Percentiles rank a stretch among this genome's conserved stretches.
Evolutionary conservation across 2,113 vertebrate species (phyloP).

Genomic region (Anolis sagrei): DNA sequence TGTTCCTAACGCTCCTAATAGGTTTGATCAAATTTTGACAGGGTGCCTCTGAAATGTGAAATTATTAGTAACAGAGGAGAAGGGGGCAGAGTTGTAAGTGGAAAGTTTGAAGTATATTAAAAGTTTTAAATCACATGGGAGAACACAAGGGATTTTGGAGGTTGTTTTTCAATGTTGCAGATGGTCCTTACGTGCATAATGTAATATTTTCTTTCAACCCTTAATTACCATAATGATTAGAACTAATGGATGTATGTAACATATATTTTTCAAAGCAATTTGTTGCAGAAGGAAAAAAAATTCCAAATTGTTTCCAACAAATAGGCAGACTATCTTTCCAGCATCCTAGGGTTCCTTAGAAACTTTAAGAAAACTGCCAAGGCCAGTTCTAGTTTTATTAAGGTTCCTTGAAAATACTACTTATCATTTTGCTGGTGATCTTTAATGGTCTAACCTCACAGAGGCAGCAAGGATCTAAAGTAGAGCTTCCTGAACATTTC

Average conservation of each 20-base stretch:
- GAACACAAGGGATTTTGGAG: not conserved
- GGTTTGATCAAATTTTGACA: slow-evolving; percentile 9
- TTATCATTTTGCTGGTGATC: not conserved
- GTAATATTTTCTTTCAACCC: not conserved
- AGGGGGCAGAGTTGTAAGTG: not conserved
- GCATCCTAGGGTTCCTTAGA: not conserved
- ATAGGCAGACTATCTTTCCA: not conserved
- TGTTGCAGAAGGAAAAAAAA: not conserved
- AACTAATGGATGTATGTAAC: not conserved
- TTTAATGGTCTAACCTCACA: not conserved
- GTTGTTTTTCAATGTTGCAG: not conserved
- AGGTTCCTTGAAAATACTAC: not conserved
- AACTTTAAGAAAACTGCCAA: not conserved
- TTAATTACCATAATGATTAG: not conserved
- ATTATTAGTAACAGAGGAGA: slow-evolving; percentile 29
- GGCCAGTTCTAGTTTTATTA: not conserved
- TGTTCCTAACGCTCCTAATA: slow-evolving; percentile 30
- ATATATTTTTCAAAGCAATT: not conserved
- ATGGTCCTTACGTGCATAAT: not conserved
- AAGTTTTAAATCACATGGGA: not conserved
- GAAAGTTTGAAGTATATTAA: slow-evolving; percentile 46
- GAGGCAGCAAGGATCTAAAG: too few relatives aligned
- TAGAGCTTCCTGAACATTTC: too few relatives aligned
- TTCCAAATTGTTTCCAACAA: not conserved
- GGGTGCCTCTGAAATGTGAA: slow-evolving; percentile 25